phyloP scores from a whole-genome alignment of 2,797 vertebrate species.

The Manis pentadactyla region DNA sequence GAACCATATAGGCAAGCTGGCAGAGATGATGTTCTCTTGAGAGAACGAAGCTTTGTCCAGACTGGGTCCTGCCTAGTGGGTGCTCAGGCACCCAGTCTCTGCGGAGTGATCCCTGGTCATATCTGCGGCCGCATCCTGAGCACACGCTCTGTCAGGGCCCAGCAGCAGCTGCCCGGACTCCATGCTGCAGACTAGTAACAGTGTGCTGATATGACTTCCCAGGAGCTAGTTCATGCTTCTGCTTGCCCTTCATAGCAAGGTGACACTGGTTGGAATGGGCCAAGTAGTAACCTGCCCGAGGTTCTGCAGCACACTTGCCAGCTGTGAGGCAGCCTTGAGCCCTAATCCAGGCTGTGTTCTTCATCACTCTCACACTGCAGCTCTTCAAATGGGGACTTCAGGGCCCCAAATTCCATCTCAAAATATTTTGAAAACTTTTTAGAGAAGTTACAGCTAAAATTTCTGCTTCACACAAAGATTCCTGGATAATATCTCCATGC shows the following conservation, averaged over 20 bases:
- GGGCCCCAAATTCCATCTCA: neutral
- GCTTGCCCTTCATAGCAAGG: neutral
- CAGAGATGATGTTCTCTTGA: neutral
- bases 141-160: neutral
- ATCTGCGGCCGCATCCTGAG: rapidly evolving
- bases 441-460: neutral
- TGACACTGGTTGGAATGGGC: neutral
- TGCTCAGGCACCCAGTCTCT: neutral
- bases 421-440: neutral
- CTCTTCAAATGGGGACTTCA: neutral
- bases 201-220: neutral
- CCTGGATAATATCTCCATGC: neutral
- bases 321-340: neutral
- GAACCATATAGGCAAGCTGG: neutral
- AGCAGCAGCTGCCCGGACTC: neutral
- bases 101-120: neutral
- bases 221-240: neutral
- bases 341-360: neutral
- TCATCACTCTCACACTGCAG: rapidly evolving
- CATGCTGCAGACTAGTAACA: too few relatives aligned
- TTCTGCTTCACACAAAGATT: neutral
- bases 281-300: neutral
- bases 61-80: rapidly evolving
- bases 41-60: neutral
- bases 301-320: neutral